These are phyloP conservation scores for Brachyhypopomus occidentalis DNA, from an alignment of 2,113 vertebrate species.

Conservation along the genomic window DNA sequence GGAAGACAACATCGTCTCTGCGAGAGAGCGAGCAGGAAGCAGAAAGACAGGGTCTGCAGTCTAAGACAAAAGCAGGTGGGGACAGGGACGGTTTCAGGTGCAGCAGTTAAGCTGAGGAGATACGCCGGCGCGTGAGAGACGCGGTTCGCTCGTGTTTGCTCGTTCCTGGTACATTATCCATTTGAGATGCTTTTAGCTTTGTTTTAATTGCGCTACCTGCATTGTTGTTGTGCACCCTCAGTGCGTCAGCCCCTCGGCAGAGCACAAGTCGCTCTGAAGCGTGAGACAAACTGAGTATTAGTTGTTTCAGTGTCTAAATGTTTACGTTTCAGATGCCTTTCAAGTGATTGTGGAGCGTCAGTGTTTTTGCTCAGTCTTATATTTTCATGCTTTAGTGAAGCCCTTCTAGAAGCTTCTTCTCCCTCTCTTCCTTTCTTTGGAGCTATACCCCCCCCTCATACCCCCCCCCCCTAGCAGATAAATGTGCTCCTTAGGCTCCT, in stretches of 20 bases:
- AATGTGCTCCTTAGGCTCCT: constrained; percentile 70
- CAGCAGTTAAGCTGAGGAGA: too few relatives aligned
- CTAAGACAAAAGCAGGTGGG: not conserved
- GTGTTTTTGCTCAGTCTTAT: constrained; percentile 20
- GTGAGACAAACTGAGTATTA: constrained; percentile 24
- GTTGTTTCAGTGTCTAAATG: constrained; percentile 1
- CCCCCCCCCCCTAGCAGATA: constrained; percentile 51
- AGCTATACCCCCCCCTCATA: not conserved
- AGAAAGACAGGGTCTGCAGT: not conserved
- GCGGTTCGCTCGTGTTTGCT: not conserved
- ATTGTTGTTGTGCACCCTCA: not conserved
- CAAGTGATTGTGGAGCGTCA: constrained; percentile 14
- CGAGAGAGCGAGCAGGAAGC: not conserved
- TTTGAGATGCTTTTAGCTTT: not conserved
- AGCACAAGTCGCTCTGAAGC: too few relatives aligned
- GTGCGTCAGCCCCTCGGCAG: not conserved
- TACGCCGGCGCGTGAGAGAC: not conserved
- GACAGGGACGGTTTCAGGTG: not conserved
- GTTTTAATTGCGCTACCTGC: not conserved
- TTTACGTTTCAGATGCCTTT: constrained; percentile 34
- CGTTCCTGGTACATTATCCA: not conserved
- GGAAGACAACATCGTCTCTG: not conserved
- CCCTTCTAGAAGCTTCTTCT: constrained; percentile 46
- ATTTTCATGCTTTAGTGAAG: constrained; percentile 44
- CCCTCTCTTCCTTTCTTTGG: constrained; percentile 20